Evolutionary conservation across 2,797 vertebrate genomes (phyloP).

Genomic region (Salmo trutta): DNA sequence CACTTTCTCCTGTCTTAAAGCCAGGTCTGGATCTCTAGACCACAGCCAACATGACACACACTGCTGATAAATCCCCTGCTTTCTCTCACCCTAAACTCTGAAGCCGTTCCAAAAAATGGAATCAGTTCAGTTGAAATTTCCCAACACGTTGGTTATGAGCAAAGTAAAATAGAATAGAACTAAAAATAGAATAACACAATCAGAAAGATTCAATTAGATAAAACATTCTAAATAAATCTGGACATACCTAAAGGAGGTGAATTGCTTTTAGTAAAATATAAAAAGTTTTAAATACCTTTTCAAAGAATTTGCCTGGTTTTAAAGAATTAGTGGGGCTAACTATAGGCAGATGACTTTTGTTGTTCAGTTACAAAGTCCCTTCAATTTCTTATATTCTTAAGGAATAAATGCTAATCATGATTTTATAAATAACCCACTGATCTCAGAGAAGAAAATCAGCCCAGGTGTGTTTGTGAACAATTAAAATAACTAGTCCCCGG

Average conservation of each 20-base stretch:
- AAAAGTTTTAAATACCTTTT: not conserved
- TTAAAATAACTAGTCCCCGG: not conserved
- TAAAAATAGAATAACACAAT: not conserved
- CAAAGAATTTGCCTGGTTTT: not conserved
- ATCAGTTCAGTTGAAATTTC: not conserved
- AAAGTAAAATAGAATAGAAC: not conserved
- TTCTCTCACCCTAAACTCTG: not conserved
- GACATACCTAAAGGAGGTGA: not conserved
- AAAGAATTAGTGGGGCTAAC: not conserved
- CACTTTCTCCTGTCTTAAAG: not conserved
- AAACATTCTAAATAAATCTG: not conserved
- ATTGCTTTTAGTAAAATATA: not conserved
- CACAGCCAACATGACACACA: not conserved
- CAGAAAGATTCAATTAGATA: not conserved
- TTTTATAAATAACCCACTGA: not conserved
- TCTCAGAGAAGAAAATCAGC: not conserved
- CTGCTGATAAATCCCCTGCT: not conserved
- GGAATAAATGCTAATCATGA: not conserved
- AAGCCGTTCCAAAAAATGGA: not conserved
- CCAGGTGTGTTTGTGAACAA: not conserved
- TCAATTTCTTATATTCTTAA: not conserved
- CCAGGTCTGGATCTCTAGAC: not conserved
- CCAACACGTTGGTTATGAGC: not conserved
- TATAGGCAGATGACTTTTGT: not conserved
- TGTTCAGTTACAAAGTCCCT: not conserved